A percentile compares a stretch with the other conserved stretches of the same genome.
Conservation (phyloP, 2,113 vertebrate species). For the Coracopsis vasa region DNA sequence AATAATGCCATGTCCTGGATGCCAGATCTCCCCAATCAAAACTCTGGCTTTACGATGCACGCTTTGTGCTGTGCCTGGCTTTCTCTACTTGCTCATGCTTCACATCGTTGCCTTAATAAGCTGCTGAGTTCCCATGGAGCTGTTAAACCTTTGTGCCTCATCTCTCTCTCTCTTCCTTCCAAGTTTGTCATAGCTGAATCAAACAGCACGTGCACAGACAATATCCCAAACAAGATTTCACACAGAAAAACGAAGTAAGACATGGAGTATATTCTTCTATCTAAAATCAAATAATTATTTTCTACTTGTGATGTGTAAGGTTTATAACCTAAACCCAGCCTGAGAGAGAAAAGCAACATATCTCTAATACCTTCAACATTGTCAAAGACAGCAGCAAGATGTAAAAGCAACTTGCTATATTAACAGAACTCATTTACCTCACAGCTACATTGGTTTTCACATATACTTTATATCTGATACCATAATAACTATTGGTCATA, state of each 20-base stretch:
- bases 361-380: background rate
- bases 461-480: background rate
- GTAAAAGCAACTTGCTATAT: background rate
- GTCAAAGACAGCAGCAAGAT: background rate
- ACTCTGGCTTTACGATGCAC: fast-evolving
- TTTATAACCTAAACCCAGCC: background rate
- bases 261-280: background rate
- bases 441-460: background rate
- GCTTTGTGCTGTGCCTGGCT: background rate
- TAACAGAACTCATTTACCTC: background rate
- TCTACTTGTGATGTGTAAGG: background rate
- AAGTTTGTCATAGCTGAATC: background rate
- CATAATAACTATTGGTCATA: background rate
- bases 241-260: background rate
- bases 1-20: background rate
- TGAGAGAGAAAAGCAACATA: background rate
- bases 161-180: background rate
- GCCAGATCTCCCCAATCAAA: background rate
- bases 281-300: background rate
- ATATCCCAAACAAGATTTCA: background rate
- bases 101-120: background rate
- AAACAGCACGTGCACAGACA: background rate
- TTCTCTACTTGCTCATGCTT: background rate
- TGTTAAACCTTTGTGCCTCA: slow-evolving; percentile 3
- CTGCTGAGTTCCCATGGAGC: background rate